Conservation (phyloP, 2,113 vertebrate species). For the Cricetomys ansorgei region DNA sequence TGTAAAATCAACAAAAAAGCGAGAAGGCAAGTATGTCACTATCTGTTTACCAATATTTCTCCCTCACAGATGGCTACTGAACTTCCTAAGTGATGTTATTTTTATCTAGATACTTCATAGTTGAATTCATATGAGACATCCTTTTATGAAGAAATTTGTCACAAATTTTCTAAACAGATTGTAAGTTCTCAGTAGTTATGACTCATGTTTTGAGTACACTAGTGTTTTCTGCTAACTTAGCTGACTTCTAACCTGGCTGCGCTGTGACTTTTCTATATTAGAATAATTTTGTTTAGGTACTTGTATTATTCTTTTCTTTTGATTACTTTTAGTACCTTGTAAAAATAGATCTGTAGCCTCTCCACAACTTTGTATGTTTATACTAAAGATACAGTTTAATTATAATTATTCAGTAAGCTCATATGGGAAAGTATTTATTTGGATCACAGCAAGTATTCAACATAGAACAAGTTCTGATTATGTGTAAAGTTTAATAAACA, state of each 20-base stretch:
- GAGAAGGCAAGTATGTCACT: not conserved
- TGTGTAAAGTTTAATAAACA: not conserved
- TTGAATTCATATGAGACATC: not conserved
- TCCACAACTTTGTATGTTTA: conserved; percentile 2
- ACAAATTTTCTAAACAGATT: not conserved
- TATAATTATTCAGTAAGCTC: not conserved
- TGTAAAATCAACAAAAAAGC: not conserved
- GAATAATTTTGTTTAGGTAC: not conserved
- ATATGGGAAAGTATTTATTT: conserved; percentile 9
- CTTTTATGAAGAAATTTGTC: not conserved
- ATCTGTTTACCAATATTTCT: not conserved
- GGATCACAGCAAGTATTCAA: not conserved
- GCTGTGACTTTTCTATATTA: not conserved
- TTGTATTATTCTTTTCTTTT: not conserved
- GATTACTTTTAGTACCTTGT: not conserved
- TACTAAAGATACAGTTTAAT: not conserved
- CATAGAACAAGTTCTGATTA: not conserved
- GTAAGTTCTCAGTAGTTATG: not conserved
- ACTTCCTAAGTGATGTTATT: not conserved
- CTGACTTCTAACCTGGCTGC: not conserved
- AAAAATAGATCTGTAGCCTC: not conserved
- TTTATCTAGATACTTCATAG: not conserved
- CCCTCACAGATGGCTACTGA: not conserved
- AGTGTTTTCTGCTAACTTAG: not conserved
- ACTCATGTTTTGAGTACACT: not conserved